Conservation (phyloP, 2,113 vertebrate species). For the Poeciliopsis occidentalis region DNA sequence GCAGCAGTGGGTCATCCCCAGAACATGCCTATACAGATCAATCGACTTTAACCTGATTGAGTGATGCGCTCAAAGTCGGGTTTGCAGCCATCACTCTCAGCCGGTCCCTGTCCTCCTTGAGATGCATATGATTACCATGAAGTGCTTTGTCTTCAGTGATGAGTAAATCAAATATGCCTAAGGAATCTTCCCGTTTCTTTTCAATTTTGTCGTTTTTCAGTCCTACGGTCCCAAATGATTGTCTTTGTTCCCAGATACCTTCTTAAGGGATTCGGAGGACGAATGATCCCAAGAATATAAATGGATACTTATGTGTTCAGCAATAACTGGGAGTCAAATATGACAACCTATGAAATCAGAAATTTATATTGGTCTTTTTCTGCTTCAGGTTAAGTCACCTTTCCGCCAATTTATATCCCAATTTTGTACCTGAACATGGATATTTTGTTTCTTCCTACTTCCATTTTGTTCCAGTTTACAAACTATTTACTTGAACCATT, state of each 20-base stretch:
- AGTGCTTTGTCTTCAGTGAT: constrained; percentile 37
- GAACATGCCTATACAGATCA: constrained; percentile 50
- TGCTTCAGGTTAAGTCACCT: no score
- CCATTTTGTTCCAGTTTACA: background rate
- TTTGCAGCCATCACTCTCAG: constrained; percentile 31
- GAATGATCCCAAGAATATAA: constrained; percentile 9
- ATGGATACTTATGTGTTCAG: background rate
- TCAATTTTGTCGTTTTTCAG: constrained; percentile 23
- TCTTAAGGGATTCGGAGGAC: background rate
- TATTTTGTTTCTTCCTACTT: background rate
- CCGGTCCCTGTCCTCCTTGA: constrained; percentile 28
- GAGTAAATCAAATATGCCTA: constrained; percentile 23
- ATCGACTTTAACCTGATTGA: constrained; percentile 55
- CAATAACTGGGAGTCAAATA: background rate
- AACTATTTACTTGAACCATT: background rate
- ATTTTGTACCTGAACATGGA: background rate
- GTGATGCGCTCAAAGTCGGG: constrained; percentile 45
- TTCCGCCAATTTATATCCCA: background rate
- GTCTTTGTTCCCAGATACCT: constrained; percentile 18
- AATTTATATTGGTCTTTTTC: no score
- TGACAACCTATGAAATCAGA: no score
- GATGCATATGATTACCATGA: constrained; percentile 10
- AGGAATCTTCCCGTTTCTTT: constrained; percentile 5
- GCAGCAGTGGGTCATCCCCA: constrained; percentile 33
- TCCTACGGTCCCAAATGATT: constrained; percentile 7